Conservation (phyloP, 2,888 invertebrate species). For the Ennomos erosarius region DNA sequence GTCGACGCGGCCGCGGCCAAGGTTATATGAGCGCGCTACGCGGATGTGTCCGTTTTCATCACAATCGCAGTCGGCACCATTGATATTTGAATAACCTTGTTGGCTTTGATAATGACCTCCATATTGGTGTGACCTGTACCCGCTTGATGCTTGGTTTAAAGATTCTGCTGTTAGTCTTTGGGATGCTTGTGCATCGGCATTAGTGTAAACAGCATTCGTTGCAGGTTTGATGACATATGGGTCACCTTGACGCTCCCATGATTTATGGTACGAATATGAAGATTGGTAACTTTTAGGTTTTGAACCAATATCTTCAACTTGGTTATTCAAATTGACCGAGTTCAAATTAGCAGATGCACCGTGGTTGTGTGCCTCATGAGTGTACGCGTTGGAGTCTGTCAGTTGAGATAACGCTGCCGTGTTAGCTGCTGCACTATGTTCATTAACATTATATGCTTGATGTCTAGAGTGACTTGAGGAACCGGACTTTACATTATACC, state of each 20-base stretch:
- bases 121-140: constrained; percentile 55
- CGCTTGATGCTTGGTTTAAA: constrained; percentile 43
- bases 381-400: constrained; percentile 40
- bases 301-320: constrained; percentile 52
- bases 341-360: constrained; percentile 28
- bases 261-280: constrained; percentile 80
- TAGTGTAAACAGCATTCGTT: constrained; percentile 44
- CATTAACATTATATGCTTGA: constrained; percentile 52
- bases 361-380: constrained; percentile 20
- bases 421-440: constrained; percentile 40
- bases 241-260: constrained; percentile 82
- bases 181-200: constrained; percentile 50
- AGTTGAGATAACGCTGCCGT: constrained; percentile 16
- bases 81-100: constrained; percentile 46
- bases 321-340: constrained; percentile 42
- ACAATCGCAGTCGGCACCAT: constrained; percentile 58
- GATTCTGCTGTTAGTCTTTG: constrained; percentile 60
- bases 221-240: constrained; percentile 77
- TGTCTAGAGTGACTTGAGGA: constrained; percentile 55
- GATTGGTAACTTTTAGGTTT: constrained; percentile 79
- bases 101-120: constrained; percentile 58
- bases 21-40: constrained; percentile 61
- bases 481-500: constrained; percentile 56
- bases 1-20: constrained; percentile 4
- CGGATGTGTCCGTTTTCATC: constrained; percentile 64